Percentiles rank a stretch among this genome's conserved stretches.
These are phyloP conservation scores for Thunnus thynnus DNA, from an alignment of 2,113 vertebrate species.

Conservation along the genomic window DNA sequence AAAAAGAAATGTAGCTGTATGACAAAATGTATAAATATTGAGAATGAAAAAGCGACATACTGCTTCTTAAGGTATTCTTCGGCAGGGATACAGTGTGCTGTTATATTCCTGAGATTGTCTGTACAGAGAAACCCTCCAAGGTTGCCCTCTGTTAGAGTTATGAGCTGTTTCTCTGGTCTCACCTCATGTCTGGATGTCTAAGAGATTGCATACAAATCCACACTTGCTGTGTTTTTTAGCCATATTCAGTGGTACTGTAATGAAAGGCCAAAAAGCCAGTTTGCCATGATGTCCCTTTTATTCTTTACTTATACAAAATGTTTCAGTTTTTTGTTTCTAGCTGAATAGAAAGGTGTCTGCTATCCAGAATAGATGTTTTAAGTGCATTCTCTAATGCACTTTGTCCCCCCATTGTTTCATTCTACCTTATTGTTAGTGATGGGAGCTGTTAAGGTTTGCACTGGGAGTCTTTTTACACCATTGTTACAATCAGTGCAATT, in stretches of 20 bases:
- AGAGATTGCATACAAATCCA: neutral
- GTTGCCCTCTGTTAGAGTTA: conserved; percentile 30
- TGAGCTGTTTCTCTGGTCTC: conserved; percentile 10
- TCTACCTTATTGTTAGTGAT: conserved; percentile 3
- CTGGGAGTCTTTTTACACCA: conserved; percentile 6
- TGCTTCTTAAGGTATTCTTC: neutral
- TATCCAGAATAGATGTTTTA: conserved; percentile 22
- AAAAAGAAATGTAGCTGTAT: conserved; percentile 1
- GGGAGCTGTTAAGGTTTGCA: conserved; percentile 39
- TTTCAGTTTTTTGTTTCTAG: neutral
- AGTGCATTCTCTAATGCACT: conserved; percentile 11
- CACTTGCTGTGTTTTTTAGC: conserved; percentile 24
- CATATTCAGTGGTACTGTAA: conserved; percentile 45
- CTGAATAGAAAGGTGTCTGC: conserved; percentile 13
- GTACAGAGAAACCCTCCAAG: neutral
- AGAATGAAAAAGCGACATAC: neutral
- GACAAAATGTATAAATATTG: neutral
- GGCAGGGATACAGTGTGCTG: conserved; percentile 16
- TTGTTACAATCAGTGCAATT: neutral
- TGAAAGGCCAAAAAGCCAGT: conserved; percentile 32
- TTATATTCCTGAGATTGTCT: conserved; percentile 7
- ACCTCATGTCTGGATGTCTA: conserved; percentile 5
- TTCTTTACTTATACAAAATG: neutral
- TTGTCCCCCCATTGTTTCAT: conserved; percentile 9
- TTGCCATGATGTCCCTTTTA: conserved; percentile 3